Evolutionary conservation across 2,888 invertebrate species (phyloP), one percentile per base, ranked within the genome.

Genomic region (Mayetiola destructor): DNA sequence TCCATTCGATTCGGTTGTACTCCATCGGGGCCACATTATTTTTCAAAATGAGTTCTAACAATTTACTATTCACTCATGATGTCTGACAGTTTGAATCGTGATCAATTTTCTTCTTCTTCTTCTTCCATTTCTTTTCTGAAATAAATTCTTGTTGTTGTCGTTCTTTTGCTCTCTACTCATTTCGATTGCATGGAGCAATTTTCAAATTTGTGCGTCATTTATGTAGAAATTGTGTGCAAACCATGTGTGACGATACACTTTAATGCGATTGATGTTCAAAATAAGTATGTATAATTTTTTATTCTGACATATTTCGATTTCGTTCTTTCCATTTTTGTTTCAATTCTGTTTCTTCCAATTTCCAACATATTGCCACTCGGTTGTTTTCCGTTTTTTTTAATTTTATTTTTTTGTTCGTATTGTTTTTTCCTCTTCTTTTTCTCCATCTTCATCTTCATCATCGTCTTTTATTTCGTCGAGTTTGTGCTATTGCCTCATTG

Each of bases 251-350:
- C 8, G 14, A 37, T 12, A 5, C 14, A 4, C 8, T 37, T 37
- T 37, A 14, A 37, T 37, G n/a, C 37, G 37, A 37, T 14, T 37
- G 5, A 5, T 37, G 5, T 37, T n/a, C 37, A 37, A 16, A 37
- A n/a, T n/a, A n/a, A n/a, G n/a, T n/a, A 37, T 37, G 37, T 12
- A 12, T 12, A 37, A 37, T 37, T 37, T 37, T 37, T 37, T 37
- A 37, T 37, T 37, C 37, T 37, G 37, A 37, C 37, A 37, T 37
- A n/a, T n/a, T n/a, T n/a, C n/a, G n/a, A n/a, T n/a, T n/a, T n/a
- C n/a, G n/a, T n/a, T n/a, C n/a, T n/a, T n/a, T n/a, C n/a, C n/a
- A n/a, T n/a, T n/a, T n/a, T n/a, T n/a, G n/a, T n/a, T n/a, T n/a
- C n/a, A n/a, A n/a, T n/a, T n/a, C n/a, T n/a, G n/a, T n/a, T n/a